phyloP scores from a whole-genome alignment of 2,888 invertebrate genomes.

The Cerceris ruficornis region DNA sequence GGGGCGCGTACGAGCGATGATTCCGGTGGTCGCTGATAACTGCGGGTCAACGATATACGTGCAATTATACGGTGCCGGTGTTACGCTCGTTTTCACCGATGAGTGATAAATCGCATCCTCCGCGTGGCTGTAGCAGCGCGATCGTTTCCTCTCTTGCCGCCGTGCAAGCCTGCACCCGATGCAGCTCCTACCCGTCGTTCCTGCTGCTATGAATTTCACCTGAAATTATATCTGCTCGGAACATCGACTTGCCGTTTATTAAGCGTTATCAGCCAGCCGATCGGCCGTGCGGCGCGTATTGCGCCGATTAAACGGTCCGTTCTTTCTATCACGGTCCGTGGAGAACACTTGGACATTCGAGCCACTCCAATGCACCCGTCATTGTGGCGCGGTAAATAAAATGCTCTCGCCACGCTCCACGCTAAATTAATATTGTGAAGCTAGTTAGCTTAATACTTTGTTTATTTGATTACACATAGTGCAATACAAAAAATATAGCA shows the following conservation, averaged over 20 bases:
- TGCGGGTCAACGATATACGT: conserved; percentile 47
- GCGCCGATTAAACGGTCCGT: conserved; percentile 19
- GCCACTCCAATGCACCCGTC: too few species aligned
- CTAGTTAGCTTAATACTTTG: too few species aligned
- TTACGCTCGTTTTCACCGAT: conserved; percentile 64
- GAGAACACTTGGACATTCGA: not conserved
- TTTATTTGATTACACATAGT: too few species aligned
- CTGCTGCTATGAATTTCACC: conserved; percentile 24
- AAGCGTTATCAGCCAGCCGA: conserved; percentile 33
- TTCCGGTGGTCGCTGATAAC: conserved; percentile 52
- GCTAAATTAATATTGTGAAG: too few species aligned
- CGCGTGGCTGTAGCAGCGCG: conserved; percentile 1
- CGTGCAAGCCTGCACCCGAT: too few species aligned
- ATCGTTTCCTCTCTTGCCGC: conserved; percentile 21
- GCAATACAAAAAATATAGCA: too few species aligned
- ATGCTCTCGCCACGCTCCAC: too few species aligned
- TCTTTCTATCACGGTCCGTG: conserved; percentile 9
- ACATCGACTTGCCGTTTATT: conserved; percentile 56
- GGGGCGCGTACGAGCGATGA: conserved; percentile 57
- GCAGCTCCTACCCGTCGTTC: conserved; percentile 1
- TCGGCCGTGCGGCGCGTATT: conserved; percentile 16
- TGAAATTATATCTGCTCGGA: conserved; percentile 58
- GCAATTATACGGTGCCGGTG: conserved; percentile 61
- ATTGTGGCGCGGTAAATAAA: too few species aligned
- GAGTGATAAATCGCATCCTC: conserved; percentile 61